A percentile compares a stretch with the other conserved stretches of the same genome.
Conservation (phyloP, 2,113 vertebrate species). For the Lepisosteus oculatus region DNA sequence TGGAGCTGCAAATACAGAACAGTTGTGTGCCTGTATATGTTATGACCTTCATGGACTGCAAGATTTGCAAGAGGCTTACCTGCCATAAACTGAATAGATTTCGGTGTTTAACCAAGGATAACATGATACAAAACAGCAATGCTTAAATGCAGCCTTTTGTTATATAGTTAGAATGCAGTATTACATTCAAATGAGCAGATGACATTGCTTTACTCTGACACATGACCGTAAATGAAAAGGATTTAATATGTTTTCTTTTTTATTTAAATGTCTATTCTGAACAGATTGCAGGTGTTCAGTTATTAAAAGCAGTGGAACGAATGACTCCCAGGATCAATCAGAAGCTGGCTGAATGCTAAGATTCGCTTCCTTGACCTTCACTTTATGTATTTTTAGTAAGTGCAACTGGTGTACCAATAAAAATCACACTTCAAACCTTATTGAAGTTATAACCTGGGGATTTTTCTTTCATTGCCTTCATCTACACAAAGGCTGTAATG, state of each 20-base stretch:
- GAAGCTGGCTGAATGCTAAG: slow-evolving; percentile 8
- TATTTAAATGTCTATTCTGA: background rate
- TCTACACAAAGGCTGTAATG: slow-evolving; percentile 19
- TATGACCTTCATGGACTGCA: background rate
- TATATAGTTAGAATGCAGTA: slow-evolving; percentile 1
- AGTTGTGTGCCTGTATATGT: background rate
- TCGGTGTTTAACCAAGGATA: background rate
- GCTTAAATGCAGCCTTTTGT: background rate
- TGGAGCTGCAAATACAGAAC: background rate
- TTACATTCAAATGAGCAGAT: background rate
- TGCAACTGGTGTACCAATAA: slow-evolving; percentile 20
- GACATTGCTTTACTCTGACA: background rate
- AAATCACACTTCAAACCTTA: slow-evolving; percentile 20
- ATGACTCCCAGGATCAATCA: background rate
- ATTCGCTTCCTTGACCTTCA: slow-evolving; percentile 17
- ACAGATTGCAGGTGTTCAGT: slow-evolving; percentile 1
- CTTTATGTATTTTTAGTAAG: slow-evolving; percentile 26
- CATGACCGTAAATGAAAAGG: background rate
- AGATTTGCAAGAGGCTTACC: background rate
- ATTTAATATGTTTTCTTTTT: slow-evolving; percentile 4
- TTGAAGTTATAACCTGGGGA: slow-evolving; percentile 27
- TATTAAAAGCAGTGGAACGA: background rate
- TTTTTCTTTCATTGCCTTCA: slow-evolving; percentile 19
- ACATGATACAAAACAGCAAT: background rate
- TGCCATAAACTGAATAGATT: background rate